Conservation (phyloP, 1,140 invertebrate species). For the Leptopilina clavipes region DNA sequence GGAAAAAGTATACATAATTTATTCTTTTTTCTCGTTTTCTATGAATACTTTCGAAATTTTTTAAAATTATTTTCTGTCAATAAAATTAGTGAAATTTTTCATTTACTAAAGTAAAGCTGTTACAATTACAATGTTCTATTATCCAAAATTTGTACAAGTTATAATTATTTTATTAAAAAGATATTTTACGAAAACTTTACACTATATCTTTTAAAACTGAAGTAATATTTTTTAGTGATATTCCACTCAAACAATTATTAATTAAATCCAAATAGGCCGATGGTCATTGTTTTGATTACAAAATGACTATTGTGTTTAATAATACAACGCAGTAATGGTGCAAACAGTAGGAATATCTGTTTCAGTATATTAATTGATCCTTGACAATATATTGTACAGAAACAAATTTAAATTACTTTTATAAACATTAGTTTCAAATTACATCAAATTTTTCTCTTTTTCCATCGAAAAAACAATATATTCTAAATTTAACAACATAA, state of each 20-base stretch:
- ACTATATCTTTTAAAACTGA: too few relatives aligned
- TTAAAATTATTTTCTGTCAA: neutral
- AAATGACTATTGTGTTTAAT: conserved; percentile 1
- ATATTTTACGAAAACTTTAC: too few relatives aligned
- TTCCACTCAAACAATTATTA: neutral
- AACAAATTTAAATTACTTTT: neutral
- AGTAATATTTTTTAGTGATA: neutral
- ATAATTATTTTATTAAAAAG: too few relatives aligned
- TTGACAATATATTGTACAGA: neutral
- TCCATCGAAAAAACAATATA: too few relatives aligned
- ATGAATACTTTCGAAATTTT: too few relatives aligned
- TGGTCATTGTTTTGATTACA: conserved; percentile 23
- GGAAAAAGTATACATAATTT: too few relatives aligned
- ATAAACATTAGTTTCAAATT: neutral
- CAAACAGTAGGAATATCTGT: neutral
- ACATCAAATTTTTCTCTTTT: too few relatives aligned
- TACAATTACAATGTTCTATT: too few relatives aligned
- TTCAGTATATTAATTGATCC: neutral
- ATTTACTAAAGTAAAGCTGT: too few relatives aligned
- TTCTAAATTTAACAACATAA: too few relatives aligned
- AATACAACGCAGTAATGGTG: neutral
- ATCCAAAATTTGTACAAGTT: too few relatives aligned
- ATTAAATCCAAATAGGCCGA: conserved; percentile 1
- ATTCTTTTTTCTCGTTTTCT: too few relatives aligned
- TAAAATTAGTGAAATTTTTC: neutral